Base-by-base conservation (phyloP, 2,113 vertebrate genomes). In the Pterocles gutturalis region DNA sequence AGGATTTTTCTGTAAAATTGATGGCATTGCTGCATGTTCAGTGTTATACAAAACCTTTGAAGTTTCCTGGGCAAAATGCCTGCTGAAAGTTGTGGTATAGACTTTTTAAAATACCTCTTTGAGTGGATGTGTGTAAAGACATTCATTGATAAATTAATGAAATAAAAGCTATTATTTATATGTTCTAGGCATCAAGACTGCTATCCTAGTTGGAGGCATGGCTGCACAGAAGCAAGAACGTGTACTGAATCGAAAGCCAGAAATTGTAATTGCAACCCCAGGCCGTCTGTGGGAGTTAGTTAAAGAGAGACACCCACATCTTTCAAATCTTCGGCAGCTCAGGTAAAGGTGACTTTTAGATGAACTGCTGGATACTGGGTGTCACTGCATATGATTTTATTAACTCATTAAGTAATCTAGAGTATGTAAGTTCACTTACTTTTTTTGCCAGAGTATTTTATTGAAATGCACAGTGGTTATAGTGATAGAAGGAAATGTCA, bases 261-360 rank as follows among this genome's bases (percentile, higher is more conserved):
- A 99, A 98, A 99, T 99, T 57, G 95, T 99, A 21, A 98, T 99
- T 21, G 99, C 99, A 54, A 99, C 99, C 22, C 99, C 99, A 7
- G 99, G 99, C 53, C 99, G 99, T 21, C 95, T 99, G 83, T 99
- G 99, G 99, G 99, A 99, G 91, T 94, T 99, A 29, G 97, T 99
- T 93, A 99, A 98, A 92, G 99, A 99, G 95, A 98, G 88, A 57
- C 99, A 99, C 79, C 98, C 99, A 9, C 99, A 99, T 96, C 98
- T 99, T 66, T 97, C 97, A 81, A 99, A 98, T 94, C 98, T 99
- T 51, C 97, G 97, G 48, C 98, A 99, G 86, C 99, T 99, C 95
- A 98, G 98, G 99, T 99, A 95, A 94, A 83, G 17, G 31, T 33
- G 33, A 17, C 21, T 90, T 80, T 89, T 80, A 55, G 41, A 19